Conservation (phyloP, 2,888 invertebrate species). For the Heteromurus nitidus region DNA sequence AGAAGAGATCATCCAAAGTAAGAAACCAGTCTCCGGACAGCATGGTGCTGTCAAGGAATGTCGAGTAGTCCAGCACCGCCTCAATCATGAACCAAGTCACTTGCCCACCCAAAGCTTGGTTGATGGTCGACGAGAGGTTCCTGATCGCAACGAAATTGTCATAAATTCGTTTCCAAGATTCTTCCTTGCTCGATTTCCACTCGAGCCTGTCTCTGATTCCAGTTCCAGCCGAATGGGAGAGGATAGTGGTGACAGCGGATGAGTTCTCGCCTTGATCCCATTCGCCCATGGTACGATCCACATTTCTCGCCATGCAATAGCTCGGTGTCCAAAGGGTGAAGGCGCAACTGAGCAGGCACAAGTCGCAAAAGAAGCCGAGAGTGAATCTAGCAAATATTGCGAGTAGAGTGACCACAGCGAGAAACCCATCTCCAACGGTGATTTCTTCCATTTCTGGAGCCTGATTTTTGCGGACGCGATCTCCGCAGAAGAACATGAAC, state of each 20-base stretch:
- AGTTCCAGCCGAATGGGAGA: no score
- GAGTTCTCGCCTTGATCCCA: no score
- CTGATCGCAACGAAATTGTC: neutral
- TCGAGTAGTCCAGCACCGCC: conserved; percentile 3
- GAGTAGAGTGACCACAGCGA: neutral
- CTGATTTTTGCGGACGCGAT: neutral
- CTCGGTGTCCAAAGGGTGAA: conserved; percentile 24
- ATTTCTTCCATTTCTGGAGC: conserved; percentile 28
- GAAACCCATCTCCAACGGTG: neutral
- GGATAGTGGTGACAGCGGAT: neutral
- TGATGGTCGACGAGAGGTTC: neutral
- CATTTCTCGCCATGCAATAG: no score
- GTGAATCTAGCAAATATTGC: neutral
- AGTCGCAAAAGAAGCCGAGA: neutral
- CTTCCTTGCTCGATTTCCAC: no score
- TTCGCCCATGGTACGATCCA: no score
- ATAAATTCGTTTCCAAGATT: conserved; percentile 7
- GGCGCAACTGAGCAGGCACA: neutral
- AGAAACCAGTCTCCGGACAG: no score
- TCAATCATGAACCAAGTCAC: conserved; percentile 19
- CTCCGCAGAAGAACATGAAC: conserved; percentile 22
- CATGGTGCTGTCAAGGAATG: no score
- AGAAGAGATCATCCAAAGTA: conserved; percentile 27
- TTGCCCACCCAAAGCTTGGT: neutral
- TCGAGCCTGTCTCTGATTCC: no score